Base-by-base conservation (phyloP, 30 jellyfish, hydroid and myxozoan genomes). In the Nemopilema nomurai region DNA sequence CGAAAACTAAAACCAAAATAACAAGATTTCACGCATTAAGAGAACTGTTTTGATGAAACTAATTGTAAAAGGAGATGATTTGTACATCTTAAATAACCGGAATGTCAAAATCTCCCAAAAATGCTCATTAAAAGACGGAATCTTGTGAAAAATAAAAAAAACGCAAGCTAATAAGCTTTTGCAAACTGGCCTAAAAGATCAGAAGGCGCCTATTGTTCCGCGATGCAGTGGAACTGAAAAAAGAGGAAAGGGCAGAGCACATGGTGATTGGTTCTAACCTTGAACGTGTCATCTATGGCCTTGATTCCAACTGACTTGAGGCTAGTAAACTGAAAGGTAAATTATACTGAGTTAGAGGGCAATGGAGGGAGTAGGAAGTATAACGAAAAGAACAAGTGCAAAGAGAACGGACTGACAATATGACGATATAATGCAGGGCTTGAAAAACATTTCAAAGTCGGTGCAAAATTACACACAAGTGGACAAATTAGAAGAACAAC, bases 281-380 rank as follows among this genome's bases (percentile, higher is more conserved):
- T 94, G 71, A 94, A 94, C 8, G 99, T 94, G 69, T 94, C 99
- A 86, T 94, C 99, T 21, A 94, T 75, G 21, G 94, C 91, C 73
- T 94, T 94, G 89, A 94, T 85, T 16, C 99, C 99, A 75, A 94
- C 86, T n/a, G 96, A 77, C 80, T 90, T 94, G 70, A 94, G 77
- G 65, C 92, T 94, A 28, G 93, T 84, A 57, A 22, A 87, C 99
- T 94, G 88, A 24, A 76, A 77, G 72, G 25, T 50, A 67, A 74
- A 75, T 1, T 82, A 18, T 49, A 73, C 8, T 9, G 41, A 0
- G 17, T 13, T 13, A 41, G 13, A 41, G 13, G 57, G 57, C 9
- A 3, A 41, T 3, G 6, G 6, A 41, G 57, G 13, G 57, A 41
- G 6, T 13, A 13, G 6, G 20, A 67, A 32, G 33, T 19, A 23